These are phyloP conservation scores for Holotrichia oblita DNA, from an alignment of 1,140 invertebrate species.

Conservation along the genomic window DNA sequence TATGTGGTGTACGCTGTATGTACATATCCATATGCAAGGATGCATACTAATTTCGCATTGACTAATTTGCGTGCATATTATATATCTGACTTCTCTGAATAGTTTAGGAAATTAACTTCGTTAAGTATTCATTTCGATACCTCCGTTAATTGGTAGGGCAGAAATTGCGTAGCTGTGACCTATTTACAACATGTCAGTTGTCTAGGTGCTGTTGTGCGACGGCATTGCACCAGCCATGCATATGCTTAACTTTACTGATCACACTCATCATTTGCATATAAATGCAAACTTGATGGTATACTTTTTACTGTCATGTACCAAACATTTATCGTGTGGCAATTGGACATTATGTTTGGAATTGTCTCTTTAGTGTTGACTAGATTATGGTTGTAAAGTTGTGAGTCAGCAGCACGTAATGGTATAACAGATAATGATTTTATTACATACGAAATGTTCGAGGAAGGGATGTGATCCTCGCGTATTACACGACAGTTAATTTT, in stretches of 20 bases:
- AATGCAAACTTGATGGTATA: neutral
- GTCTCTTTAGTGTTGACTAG: neutral
- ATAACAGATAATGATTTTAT: no score
- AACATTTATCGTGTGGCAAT: neutral
- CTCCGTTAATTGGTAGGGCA: neutral
- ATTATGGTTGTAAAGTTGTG: neutral
- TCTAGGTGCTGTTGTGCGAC: neutral
- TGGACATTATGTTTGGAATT: neutral
- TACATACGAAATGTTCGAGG: no score
- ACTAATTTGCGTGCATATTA: neutral
- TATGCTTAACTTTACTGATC: neutral
- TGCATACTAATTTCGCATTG: neutral
- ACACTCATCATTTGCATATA: neutral
- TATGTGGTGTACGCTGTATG: no score
- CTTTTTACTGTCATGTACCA: neutral
- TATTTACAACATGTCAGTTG: neutral
- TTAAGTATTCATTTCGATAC: neutral
- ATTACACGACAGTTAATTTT: no score
- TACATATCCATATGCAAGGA: no score
- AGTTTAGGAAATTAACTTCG: neutral
- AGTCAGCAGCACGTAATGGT: no score
- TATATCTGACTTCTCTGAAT: neutral
- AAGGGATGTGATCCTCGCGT: no score
- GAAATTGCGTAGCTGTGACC: neutral
- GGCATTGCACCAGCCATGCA: neutral